Percentiles rank a stretch among this genome's conserved stretches.
Evolutionary conservation across 2,113 vertebrate species (phyloP).

Genomic region (Alces alces): DNA sequence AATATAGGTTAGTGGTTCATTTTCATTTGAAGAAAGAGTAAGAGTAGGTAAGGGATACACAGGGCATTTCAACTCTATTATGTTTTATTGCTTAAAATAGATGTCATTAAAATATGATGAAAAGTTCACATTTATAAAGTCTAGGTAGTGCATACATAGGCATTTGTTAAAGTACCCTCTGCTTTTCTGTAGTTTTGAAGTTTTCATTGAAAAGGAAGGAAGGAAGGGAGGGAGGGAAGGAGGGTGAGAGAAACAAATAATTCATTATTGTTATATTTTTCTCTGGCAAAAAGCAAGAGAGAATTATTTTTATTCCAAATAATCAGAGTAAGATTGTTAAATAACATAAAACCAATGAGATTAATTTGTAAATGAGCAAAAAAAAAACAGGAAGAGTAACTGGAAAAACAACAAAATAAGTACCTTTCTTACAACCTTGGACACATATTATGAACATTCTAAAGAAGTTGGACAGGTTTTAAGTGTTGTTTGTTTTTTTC

Average conservation of each 20-base stretch:
- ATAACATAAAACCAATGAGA: background rate
- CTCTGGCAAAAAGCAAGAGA: background rate
- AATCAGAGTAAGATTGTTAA: background rate
- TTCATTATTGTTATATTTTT: slow-evolving; percentile 11
- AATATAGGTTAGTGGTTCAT: background rate
- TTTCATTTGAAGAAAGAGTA: background rate
- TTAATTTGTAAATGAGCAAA: background rate
- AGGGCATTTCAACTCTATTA: background rate
- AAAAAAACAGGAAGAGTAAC: background rate
- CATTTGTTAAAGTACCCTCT: background rate
- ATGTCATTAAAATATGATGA: background rate
- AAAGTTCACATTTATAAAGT: slow-evolving; percentile 2
- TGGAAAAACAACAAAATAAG: background rate
- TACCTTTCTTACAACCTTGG: background rate
- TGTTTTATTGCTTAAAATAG: background rate
- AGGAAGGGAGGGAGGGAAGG: background rate
- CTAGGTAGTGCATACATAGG: background rate
- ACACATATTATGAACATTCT: background rate
- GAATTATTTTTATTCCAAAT: background rate
- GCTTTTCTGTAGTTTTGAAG: background rate
- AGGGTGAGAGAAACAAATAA: background rate
- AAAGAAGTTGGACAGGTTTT: background rate
- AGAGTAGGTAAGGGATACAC: background rate
- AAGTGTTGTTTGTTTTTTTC: background rate
- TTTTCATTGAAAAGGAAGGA: slow-evolving; percentile 37